These are phyloP conservation scores for Diachasma alloeum DNA, from an alignment of 1,140 invertebrate species.

Conservation along the genomic window DNA sequence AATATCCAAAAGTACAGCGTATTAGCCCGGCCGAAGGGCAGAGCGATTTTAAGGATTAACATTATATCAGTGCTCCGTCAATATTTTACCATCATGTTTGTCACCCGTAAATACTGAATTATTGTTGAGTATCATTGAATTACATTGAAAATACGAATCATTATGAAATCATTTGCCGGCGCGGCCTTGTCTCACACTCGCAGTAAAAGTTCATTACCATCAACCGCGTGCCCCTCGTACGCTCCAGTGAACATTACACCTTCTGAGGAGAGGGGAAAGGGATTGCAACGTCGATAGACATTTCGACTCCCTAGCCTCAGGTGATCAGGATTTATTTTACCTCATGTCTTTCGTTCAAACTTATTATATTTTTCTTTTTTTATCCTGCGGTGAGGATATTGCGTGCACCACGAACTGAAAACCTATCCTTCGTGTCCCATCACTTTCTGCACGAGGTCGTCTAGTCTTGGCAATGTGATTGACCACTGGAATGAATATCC, in stretches of 20 bases:
- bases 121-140: too few species aligned
- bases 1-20: too few species aligned
- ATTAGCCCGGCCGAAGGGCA: too few species aligned
- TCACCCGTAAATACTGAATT: too few species aligned
- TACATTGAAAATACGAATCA: slow-evolving; percentile 37
- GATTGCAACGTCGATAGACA: background rate
- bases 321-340: background rate
- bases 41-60: too few species aligned
- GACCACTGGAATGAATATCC: background rate
- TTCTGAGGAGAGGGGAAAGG: background rate
- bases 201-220: slow-evolving; percentile 63
- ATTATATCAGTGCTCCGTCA: too few species aligned
- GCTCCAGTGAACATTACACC: slow-evolving; percentile 13
- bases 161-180: slow-evolving; percentile 59
- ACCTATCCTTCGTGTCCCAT: background rate
- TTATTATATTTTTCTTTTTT: background rate
- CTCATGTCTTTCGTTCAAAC: background rate
- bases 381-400: background rate
- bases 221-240: slow-evolving; percentile 41
- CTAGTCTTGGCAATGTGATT: background rate
- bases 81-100: too few species aligned
- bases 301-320: background rate
- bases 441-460: background rate
- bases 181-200: slow-evolving; percentile 51
- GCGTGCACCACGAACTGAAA: background rate